Base-by-base conservation (phyloP, 2,113 vertebrate genomes). In the Pterocles orientalis region DNA sequence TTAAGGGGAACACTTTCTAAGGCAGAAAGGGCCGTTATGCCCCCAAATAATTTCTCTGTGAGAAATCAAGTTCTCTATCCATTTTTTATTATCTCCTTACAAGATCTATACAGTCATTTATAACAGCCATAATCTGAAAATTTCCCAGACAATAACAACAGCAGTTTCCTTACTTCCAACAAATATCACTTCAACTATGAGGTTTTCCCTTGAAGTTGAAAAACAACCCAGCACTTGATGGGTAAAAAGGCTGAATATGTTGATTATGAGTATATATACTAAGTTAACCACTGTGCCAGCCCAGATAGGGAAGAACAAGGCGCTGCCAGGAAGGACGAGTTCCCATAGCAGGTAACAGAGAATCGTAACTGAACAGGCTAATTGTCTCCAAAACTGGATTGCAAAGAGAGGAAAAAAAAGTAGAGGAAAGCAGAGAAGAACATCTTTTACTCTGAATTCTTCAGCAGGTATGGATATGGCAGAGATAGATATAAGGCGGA, bases 321-420 rank as follows among this genome's bases (percentile, higher is more conserved):
- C 14, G 18, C 18, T 25, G 16, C 36, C 23, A n/a, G 43, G 62
- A 54, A 60, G 18, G 18, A 62, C 0, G 10, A 34, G 18, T 18
- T 62, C 48, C 29, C 21, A 31, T 1, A 48, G n/a, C 20, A 48
- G 25, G 11, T 29, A 54, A 25, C 33, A 64, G 21, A 31, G 14
- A 13, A 18, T 20, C 1, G 0, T 28, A 73, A 70, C 17, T 54
- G 9, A 36, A 69, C 0, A 15, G n/a, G 54, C 14, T 41, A 13
- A 41, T 26, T 48, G 54, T 54, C 25, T 54, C 20, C 34, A 73
- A 45, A 28, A 53, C 18, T 24, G 24, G 48, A 51, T 17, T 41
- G n/a, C 23, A 62, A 24, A 75, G 7, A 53, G 10, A 64, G 3
- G 3, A 33, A 58, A 57, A 54, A 51, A 16, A 24, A 36, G 36